Percentiles rank a stretch among this genome's conserved stretches.
Evolutionary conservation across 30 jellyfish, hydroid and myxozoan species (phyloP).

Genomic region (Sanderia malayensis): DNA sequence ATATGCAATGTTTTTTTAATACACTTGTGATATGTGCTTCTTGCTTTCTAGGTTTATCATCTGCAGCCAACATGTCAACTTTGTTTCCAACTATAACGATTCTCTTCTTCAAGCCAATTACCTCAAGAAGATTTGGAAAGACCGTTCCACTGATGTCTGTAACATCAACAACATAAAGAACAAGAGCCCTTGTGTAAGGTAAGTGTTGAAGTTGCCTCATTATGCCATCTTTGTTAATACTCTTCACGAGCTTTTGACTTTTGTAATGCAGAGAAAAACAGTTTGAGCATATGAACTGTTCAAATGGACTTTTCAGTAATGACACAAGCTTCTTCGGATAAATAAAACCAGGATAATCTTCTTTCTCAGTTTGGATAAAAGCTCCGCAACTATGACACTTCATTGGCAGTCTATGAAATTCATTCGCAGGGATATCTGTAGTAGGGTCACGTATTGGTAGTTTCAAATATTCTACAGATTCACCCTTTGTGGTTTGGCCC

Average conservation of each 20-base stretch:
- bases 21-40: conserved; percentile 37
- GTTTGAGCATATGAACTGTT: conserved; percentile 48
- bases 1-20: conserved; percentile 37
- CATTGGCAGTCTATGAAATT: conserved; percentile 60
- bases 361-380: conserved; percentile 60
- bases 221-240: conserved; percentile 37
- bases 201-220: conserved; percentile 53
- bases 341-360: conserved; percentile 52
- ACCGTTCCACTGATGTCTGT: conserved; percentile 72
- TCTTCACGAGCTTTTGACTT: conserved; percentile 11
- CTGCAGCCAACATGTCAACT: conserved; percentile 75
- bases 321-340: conserved; percentile 40
- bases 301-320: conserved; percentile 20
- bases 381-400: conserved; percentile 84
- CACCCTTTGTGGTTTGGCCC: background rate
- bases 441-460: conserved; percentile 20
- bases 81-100: conserved; percentile 82
- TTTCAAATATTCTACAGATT: background rate
- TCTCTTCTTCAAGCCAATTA: conserved; percentile 64
- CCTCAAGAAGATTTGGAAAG: conserved; percentile 37
- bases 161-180: conserved; percentile 80
- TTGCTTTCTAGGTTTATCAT: conserved; percentile 65
- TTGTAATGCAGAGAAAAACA: conserved; percentile 54
- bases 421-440: conserved; percentile 35
- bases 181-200: conserved; percentile 48